Evolutionary conservation across 2,113 vertebrate species (phyloP), one percentile per base, ranked within the genome.

Genomic region (Arothron firmamentum): DNA sequence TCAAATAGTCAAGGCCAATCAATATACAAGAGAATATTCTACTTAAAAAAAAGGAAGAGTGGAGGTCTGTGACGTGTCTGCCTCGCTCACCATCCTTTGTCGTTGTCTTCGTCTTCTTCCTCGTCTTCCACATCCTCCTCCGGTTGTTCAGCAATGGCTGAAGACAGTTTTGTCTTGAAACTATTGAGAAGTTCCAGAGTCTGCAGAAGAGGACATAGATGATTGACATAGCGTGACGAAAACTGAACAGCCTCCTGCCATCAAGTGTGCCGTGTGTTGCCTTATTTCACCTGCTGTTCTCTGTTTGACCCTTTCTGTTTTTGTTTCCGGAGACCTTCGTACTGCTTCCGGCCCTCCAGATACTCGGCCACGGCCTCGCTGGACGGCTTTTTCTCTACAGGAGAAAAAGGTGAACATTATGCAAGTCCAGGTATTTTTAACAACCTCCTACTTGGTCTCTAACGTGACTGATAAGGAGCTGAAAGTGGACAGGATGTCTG

Each of bases 91-190:
- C 96, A 99, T 89, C 96, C 34, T 98, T 94, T 41, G 76, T 85
- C 72, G 97, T 90, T 7, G 23, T 58, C 56, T 25, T 90, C 10
- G 13, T 57, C 56, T 25, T 90, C 10, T 4, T 57, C 56, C 16
- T 16, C 19, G 5, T 94, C 91, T 69, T 91, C 76, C 23, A 71
- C 49, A 2, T 91, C 92, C n/a, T 67, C 72, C 63, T 94, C 91
- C 67, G 94, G 92, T 64, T 86, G 89, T 70, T 98, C 94, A 9
- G 89, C 92, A 77, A 98, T 99, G 20, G 95, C 96, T 9, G 94
- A 92, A 0, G 93, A 92, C 78, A 99, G 89, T 77, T 95, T 99
- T 65, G 93, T 91, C 85, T 96, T 99, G 81, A 99, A 99, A 54
- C 60, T 75, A 55, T 94, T 93, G 82, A 99, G 86, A 17, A 99